Evolutionary conservation across 2,888 invertebrate genomes (phyloP), one percentile per base, ranked within the genome.

Genomic region (Oscheius onirici): DNA sequence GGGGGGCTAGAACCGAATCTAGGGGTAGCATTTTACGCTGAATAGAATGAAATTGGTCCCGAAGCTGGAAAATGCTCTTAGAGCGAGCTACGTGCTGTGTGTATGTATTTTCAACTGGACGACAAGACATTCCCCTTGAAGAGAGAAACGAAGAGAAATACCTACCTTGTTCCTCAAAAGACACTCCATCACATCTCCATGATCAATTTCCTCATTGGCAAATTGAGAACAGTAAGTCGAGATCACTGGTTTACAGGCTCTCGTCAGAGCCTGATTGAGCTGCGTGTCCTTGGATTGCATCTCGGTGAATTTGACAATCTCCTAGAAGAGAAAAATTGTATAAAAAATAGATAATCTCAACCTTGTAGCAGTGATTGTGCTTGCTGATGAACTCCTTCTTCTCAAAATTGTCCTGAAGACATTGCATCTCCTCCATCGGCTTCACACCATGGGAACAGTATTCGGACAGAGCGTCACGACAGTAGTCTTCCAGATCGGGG

Each of bases 111-210:
- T n/a, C n/a, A n/a, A n/a, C n/a, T n/a, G n/a, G n/a, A n/a, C n/a
- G n/a, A n/a, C n/a, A n/a, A n/a, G n/a, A n/a, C n/a, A n/a, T n/a
- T n/a, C n/a, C n/a, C n/a, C n/a, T n/a, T n/a, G n/a, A n/a, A n/a
- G n/a, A n/a, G n/a, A 44, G 40, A 34, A n/a, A 22, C 13, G 13
- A 55, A 10, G 15, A 8, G 2, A 10, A 10, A 65, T 5, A 60
- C 26, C 11, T 88, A 94, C 94, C 89, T 97, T 97, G 88, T 95
- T 93, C 44, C 92, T 90, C 71, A 97, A 93, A 65, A 99, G 91
- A 89, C 97, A 99, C 73, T 95, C 94, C 92, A 99, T 93, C 82
- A 96, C 91, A 82, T 95, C 94, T 71, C 94, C 94, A 86, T 93
- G 93, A 70, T 89, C 89, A 34, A 88, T 87, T 84, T 93, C 94